phyloP scores from a whole-genome alignment of 1,140 invertebrate genomes.

The Zaprionus inermis region DNA sequence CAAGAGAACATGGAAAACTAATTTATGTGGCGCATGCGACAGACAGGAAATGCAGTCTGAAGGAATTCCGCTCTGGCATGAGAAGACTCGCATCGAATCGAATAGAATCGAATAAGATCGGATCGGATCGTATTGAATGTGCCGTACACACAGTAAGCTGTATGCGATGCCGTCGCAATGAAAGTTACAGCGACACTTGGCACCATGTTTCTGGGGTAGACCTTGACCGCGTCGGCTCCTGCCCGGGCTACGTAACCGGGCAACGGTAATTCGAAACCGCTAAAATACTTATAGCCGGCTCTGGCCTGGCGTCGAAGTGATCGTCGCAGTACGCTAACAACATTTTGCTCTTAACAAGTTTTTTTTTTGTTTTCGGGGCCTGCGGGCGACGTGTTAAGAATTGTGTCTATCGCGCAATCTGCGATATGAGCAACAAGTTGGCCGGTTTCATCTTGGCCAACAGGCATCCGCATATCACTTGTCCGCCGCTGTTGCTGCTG shows the following conservation, averaged over 20 bases:
- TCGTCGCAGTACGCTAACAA: constrained; percentile 66
- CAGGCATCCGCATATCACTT: constrained; percentile 52
- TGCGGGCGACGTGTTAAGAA: constrained; percentile 69
- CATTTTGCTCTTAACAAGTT: constrained; percentile 77
- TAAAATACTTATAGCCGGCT: constrained; percentile 55
- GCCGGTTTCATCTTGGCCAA: constrained; percentile 49
- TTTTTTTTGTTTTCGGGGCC: constrained; percentile 28
- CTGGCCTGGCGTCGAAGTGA: constrained; percentile 33
- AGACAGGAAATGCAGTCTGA: constrained; percentile 60
- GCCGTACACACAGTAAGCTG: not conserved
- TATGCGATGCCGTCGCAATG: constrained; percentile 23
- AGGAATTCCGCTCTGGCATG: constrained; percentile 19
- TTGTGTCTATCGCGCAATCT: constrained; percentile 58
- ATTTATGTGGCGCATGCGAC: constrained; percentile 72
- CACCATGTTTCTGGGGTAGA: constrained; percentile 40
- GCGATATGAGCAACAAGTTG: constrained; percentile 48
- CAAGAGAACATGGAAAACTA: constrained; percentile 78
- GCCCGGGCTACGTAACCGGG: not conserved
- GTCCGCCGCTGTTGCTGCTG: constrained; percentile 8
- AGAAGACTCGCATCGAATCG: not conserved
- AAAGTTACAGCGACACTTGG: constrained; percentile 43
- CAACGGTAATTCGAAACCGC: constrained; percentile 78
- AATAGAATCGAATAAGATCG: not conserved
- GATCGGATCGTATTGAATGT: not conserved
- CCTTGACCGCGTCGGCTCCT: constrained; percentile 62